Percentiles rank a stretch among this genome's conserved stretches.
These are phyloP conservation scores for Spatulosminthurus flaviceps DNA, from an alignment of 2,888 invertebrate genomes.

Conservation along the genomic window DNA sequence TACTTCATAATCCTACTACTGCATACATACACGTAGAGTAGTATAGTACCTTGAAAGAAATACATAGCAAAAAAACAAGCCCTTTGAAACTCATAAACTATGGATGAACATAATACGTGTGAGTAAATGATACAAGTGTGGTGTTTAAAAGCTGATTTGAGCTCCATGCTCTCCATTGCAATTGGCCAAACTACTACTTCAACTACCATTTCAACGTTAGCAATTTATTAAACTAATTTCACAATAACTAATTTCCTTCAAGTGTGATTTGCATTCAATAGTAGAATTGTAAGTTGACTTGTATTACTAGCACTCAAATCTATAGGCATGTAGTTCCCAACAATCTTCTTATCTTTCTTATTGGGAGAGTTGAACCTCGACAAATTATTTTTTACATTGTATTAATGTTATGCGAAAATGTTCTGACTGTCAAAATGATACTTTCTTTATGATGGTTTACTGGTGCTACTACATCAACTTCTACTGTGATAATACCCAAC, in stretches of 20 bases:
- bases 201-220: not conserved
- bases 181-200: not conserved
- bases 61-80: no score
- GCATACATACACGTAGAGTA: no score
- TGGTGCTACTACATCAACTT: conserved; percentile 30
- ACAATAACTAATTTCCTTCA: not conserved
- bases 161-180: not conserved
- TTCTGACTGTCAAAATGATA: conserved; percentile 29
- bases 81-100: no score
- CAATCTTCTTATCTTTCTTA: not conserved
- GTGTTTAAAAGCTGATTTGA: not conserved
- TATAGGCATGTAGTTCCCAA: not conserved
- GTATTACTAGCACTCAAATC: no score
- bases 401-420: conserved; percentile 18
- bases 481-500: conserved; percentile 25
- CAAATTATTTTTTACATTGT: not conserved
- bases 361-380: not conserved
- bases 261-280: conserved; percentile 8
- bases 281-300: not conserved
- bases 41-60: no score
- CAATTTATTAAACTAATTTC: conserved; percentile 6
- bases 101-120: not conserved
- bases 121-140: not conserved
- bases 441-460: conserved; percentile 20
- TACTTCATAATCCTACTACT: no score